A percentile compares a stretch with the other conserved stretches of the same genome.
These are phyloP conservation scores for Sarcophilus harrisii DNA, from an alignment of 2,797 vertebrate genomes.

Conservation along the genomic window DNA sequence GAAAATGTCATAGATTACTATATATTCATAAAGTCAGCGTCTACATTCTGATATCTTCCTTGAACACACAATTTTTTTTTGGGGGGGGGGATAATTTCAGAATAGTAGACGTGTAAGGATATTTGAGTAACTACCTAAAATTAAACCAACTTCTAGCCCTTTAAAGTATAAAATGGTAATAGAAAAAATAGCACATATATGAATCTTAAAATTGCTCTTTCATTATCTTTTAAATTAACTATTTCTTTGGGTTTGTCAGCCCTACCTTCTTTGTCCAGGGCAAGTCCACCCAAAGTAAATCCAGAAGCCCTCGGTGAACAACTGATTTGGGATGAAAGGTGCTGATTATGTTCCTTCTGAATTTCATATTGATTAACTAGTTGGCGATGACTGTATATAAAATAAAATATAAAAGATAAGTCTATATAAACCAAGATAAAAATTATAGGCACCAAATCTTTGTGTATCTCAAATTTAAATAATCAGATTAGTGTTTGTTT, in stretches of 20 bases:
- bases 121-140: slow-evolving; percentile 33
- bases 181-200: not conserved
- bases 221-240: not conserved
- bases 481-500: not conserved
- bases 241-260: not conserved
- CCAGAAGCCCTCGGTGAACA: slow-evolving; percentile 79
- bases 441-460: slow-evolving; percentile 41
- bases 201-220: not conserved
- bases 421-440: not conserved
- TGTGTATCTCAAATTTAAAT: not conserved
- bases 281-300: slow-evolving; percentile 87
- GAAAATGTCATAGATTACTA: not conserved
- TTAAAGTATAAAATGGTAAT: not conserved
- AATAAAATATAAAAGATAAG: slow-evolving; percentile 36
- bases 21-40: not conserved
- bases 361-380: slow-evolving; percentile 87
- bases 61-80: not conserved
- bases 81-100: not conserved
- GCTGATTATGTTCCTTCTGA: slow-evolving; percentile 79
- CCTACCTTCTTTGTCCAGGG: slow-evolving; percentile 89
- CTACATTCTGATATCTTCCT: not conserved
- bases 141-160: not conserved
- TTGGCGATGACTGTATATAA: slow-evolving; percentile 85
- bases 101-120: slow-evolving; percentile 9
- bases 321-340: slow-evolving; percentile 67